Percentiles rank a stretch among this genome's conserved stretches.
Conservation (phyloP, 2,113 vertebrate genomes). For the Tamias sibiricus region DNA sequence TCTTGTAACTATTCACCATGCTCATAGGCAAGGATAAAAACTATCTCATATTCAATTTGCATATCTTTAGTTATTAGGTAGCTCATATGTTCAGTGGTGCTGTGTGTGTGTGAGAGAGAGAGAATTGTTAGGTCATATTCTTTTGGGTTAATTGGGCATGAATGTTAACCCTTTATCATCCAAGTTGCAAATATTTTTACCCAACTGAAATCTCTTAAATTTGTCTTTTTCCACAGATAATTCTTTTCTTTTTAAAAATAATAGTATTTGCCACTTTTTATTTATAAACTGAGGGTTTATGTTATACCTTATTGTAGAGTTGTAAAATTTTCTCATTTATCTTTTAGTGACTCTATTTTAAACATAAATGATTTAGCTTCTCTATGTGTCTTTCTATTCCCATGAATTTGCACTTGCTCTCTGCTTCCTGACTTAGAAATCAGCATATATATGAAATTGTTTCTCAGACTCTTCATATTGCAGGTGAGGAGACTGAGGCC, state of each 20-base stretch:
- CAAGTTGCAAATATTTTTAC: neutral
- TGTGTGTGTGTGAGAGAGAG: neutral
- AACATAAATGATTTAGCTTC: neutral
- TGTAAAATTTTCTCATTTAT: neutral
- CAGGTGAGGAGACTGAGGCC: neutral
- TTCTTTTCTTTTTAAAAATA: neutral
- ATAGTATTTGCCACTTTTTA: neutral
- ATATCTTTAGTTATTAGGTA: neutral
- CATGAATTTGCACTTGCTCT: neutral
- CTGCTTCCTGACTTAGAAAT: neutral
- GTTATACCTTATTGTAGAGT: neutral
- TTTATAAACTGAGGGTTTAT: neutral
- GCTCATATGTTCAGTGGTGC: neutral
- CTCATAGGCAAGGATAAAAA: neutral
- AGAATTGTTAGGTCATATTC: neutral
- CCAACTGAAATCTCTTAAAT: neutral
- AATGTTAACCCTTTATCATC: neutral
- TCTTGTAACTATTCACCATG: neutral
- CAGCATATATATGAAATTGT: neutral
- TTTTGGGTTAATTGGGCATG: neutral
- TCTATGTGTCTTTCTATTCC: neutral
- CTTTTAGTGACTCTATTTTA: neutral
- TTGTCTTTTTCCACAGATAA: neutral
- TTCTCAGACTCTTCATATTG: neutral
- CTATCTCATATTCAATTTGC: neutral